Percentiles rank a stretch among this genome's conserved stretches.
Conservation (phyloP, 2,113 vertebrate species). For the Melanerpes aurifrons region DNA sequence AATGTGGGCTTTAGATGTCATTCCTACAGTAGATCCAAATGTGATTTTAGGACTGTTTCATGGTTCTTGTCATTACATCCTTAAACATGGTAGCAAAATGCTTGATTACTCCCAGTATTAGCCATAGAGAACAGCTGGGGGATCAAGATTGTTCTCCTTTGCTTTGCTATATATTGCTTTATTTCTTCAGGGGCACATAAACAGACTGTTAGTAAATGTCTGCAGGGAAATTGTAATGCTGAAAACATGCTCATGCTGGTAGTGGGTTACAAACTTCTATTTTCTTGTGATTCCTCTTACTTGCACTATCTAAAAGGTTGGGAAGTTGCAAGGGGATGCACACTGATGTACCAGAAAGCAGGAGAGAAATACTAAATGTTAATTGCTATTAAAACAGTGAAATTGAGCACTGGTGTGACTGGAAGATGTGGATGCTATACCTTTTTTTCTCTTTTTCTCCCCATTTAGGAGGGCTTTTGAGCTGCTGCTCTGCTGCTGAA, state of each 20-base stretch:
- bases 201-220: neutral
- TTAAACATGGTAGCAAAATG: neutral
- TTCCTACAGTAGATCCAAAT: neutral
- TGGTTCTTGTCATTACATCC: neutral
- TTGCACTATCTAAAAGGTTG: neutral
- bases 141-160: neutral
- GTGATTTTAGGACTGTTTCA: neutral
- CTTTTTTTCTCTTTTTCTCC: neutral
- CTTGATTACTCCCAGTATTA: neutral
- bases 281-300: neutral
- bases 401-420: neutral
- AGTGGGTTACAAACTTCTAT: neutral
- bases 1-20: neutral
- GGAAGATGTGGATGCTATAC: neutral
- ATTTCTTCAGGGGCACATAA: neutral
- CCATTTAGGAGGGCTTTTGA: constrained; percentile 75
- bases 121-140: neutral
- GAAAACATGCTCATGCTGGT: neutral
- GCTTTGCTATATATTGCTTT: neutral
- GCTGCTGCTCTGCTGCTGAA: constrained; percentile 74
- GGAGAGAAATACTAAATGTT: neutral
- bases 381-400: neutral
- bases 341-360: neutral
- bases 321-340: neutral
- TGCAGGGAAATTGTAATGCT: neutral